Evolutionary conservation across 2,113 vertebrate genomes (phyloP), one percentile per base, ranked within the genome.

Genomic region (Oryzias celebensis): DNA sequence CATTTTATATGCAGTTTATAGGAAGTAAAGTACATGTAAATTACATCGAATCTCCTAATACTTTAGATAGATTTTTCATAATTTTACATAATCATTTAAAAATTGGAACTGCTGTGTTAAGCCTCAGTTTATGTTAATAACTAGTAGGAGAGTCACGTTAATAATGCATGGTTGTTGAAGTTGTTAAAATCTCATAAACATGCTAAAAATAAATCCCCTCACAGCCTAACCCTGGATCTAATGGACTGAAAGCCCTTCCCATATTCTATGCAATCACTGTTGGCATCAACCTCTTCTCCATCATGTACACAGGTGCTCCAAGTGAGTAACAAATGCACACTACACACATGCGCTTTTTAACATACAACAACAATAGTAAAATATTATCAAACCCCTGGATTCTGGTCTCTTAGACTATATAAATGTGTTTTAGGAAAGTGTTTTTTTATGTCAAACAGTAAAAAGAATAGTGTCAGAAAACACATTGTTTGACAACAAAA

Each of bases 241-340:
- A 95, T 0, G 96, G 97, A 61, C 87, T 99, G 71, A 91, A 90
- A 86, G 95, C 95, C 52, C 77, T 99, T 61, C 96, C 96, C 0
- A 0, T 98, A 75, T 99, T 99, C 92, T 99, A 99, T 10, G 96
- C 91, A 55, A 92, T 94, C 70, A 98, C 96, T 0, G 82, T 99
- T 87, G 93, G 93, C 24, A 91, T 98, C 86, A 99, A 99, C 86
- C 88, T 97, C 31, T 98, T 98, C 90, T 98, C 96, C 77, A 98
- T 98, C 88, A 92, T 95, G 94, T 98, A 93, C 54, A 95, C 93
- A 1, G 96, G 96, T 52, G 94, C 95, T 0, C 96, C 96, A 17
- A 42, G 97, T 99, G 90, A 98, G 97, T 95, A 80, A 8, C 7
- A 47, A 3, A 2, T 49, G 8, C 43, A 47, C 63, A 31, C 42